Evolutionary conservation across 1,140 invertebrate genomes (phyloP).

Genomic region (Brachystomella parvula): DNA sequence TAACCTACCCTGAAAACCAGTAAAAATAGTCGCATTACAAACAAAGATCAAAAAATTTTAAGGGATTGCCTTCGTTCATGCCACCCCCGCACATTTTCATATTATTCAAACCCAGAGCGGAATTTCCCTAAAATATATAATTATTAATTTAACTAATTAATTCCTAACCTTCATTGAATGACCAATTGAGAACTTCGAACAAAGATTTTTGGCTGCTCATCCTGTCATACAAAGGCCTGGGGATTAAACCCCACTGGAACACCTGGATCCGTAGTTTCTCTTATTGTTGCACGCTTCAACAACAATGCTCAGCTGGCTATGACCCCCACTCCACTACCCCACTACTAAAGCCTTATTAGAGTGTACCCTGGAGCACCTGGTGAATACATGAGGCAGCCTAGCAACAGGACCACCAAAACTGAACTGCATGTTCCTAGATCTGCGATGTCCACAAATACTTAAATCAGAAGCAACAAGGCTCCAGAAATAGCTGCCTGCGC

Average conservation of each 20-base stretch:
- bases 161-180: not conserved
- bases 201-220: not conserved
- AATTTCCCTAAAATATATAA: not conserved
- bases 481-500: not conserved
- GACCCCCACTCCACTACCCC: not conserved
- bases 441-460: no score
- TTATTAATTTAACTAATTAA: not conserved
- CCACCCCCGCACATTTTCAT: not conserved
- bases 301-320: not conserved
- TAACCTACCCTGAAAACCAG: not conserved
- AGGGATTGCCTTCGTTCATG: not conserved
- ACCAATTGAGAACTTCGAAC: not conserved
- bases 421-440: no score
- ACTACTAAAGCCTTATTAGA: not conserved
- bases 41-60: not conserved
- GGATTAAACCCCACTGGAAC: not conserved
- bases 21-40: not conserved
- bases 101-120: not conserved
- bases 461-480: no score
- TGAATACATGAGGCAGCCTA: no score
- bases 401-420: not conserved
- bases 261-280: not conserved
- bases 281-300: not conserved
- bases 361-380: no score
- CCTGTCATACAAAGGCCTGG: not conserved